These are phyloP conservation scores for Yoshiicerus persimilis DNA, from an alignment of 1,140 invertebrate species.

Conservation along the genomic window DNA sequence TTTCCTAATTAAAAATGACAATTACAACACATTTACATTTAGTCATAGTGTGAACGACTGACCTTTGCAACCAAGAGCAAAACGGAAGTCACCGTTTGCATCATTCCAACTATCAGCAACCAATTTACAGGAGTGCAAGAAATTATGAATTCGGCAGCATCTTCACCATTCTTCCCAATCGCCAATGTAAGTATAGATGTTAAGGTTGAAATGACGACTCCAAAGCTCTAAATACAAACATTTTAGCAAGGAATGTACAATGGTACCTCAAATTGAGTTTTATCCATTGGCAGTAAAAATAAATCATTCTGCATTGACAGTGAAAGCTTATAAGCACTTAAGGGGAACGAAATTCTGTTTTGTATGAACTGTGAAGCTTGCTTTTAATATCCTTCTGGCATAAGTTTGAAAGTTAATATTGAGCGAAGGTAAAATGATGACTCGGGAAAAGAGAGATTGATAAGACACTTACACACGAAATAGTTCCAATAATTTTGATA, in stretches of 20 bases:
- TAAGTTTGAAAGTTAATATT: too few relatives aligned
- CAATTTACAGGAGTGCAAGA: neutral
- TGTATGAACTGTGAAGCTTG: too few relatives aligned
- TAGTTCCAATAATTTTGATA: conserved; percentile 30
- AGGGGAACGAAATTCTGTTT: too few relatives aligned
- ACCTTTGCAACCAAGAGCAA: conserved; percentile 30
- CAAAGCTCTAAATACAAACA: neutral
- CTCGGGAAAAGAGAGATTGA: neutral
- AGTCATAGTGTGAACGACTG: neutral
- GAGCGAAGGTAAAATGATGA: too few relatives aligned
- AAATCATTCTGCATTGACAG: too few relatives aligned
- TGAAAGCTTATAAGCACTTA: too few relatives aligned
- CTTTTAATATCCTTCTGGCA: too few relatives aligned
- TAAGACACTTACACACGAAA: conserved; percentile 30
- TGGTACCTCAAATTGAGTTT: too few relatives aligned
- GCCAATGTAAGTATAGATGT: conserved; percentile 12
- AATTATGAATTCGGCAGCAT: neutral
- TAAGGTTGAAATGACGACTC: neutral
- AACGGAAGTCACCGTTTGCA: conserved; percentile 26
- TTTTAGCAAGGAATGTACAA: too few relatives aligned
- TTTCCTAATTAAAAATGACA: neutral
- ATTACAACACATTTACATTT: neutral
- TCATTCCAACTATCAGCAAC: neutral
- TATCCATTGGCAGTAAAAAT: too few relatives aligned
- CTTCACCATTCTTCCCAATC: neutral